phyloP scores from a whole-genome alignment of 2,888 invertebrate species.

The Andrena bucephala region DNA sequence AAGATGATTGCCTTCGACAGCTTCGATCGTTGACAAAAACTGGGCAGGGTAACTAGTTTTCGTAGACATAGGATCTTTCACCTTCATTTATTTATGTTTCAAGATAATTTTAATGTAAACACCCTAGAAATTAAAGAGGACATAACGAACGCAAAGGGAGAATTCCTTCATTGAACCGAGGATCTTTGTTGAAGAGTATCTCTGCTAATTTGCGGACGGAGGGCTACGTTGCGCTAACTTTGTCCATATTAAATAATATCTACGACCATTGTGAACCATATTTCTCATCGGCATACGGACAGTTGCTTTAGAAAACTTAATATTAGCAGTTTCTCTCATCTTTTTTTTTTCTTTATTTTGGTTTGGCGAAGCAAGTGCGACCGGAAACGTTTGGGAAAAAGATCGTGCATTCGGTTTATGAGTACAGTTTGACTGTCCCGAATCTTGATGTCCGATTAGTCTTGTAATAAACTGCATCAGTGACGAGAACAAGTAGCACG shows the following conservation, averaged over 20 bases:
- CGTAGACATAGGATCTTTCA: conserved; percentile 45
- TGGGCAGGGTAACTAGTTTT: conserved; percentile 55
- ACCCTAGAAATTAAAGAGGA: conserved; percentile 16
- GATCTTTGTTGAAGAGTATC: conserved; percentile 20
- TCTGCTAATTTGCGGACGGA: conserved; percentile 14
- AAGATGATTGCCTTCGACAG: conserved; percentile 46
- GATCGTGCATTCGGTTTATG: conserved; percentile 39
- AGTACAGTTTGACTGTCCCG: conserved; percentile 17
- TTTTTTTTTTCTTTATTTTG: not conserved
- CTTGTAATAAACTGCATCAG: conserved; percentile 45
- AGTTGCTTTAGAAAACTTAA: conserved; percentile 7
- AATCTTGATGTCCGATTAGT: conserved; percentile 9
- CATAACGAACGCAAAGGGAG: conserved; percentile 6
- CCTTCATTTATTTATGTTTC: conserved; percentile 64
- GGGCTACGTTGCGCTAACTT: conserved; percentile 3
- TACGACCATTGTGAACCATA: conserved; percentile 17
- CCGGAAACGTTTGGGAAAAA: conserved; percentile 9
- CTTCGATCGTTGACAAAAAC: conserved; percentile 52
- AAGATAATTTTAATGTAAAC: conserved; percentile 46
- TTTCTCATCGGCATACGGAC: conserved; percentile 5
- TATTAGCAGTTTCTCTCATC: not conserved
- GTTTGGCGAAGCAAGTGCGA: not conserved
- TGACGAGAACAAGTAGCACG: conserved; percentile 32
- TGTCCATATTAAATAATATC: conserved; percentile 27
- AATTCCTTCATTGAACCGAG: conserved; percentile 18